These are phyloP conservation scores for Diloba caeruleocephala DNA, from an alignment of 2,888 invertebrate species.

Conservation along the genomic window DNA sequence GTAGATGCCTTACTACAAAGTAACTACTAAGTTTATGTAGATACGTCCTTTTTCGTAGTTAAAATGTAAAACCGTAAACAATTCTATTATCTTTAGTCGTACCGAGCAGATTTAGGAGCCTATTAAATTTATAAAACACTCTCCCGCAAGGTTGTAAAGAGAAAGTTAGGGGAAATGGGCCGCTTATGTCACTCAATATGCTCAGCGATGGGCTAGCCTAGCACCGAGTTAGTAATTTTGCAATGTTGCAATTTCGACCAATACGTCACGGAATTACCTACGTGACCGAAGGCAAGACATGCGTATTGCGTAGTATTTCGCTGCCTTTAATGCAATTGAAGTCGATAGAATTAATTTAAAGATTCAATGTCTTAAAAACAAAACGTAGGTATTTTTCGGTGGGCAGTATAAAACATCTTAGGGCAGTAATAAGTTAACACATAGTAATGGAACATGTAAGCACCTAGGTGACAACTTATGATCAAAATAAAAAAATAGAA, in stretches of 20 bases:
- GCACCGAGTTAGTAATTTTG: constrained; percentile 26
- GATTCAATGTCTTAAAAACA: too few relatives aligned
- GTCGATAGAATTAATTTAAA: too few relatives aligned
- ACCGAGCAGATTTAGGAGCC: neutral
- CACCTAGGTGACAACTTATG: too few relatives aligned
- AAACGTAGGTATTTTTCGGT: too few relatives aligned
- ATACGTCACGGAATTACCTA: constrained; percentile 20
- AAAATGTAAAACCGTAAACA: constrained; percentile 14
- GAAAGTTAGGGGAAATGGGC: constrained; percentile 42
- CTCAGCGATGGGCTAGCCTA: neutral
- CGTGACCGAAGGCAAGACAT: constrained; percentile 18
- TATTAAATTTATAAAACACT: too few relatives aligned
- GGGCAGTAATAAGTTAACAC: too few relatives aligned
- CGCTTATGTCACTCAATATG: neutral
- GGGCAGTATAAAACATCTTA: too few relatives aligned
- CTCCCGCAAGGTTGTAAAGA: constrained; percentile 18
- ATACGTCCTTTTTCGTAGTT: constrained; percentile 1
- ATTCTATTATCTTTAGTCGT: constrained; percentile 11
- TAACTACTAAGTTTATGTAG: constrained; percentile 9
- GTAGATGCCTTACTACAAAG: constrained; percentile 5
- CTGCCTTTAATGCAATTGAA: neutral
- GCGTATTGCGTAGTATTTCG: constrained; percentile 16
- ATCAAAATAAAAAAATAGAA: too few relatives aligned
- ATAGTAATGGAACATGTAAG: too few relatives aligned
- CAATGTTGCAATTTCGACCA: constrained; percentile 21